Evolutionary conservation across 2,113 vertebrate genomes (phyloP), one percentile per base, ranked within the genome.

Genomic region (Paramisgurnus dabryanus): DNA sequence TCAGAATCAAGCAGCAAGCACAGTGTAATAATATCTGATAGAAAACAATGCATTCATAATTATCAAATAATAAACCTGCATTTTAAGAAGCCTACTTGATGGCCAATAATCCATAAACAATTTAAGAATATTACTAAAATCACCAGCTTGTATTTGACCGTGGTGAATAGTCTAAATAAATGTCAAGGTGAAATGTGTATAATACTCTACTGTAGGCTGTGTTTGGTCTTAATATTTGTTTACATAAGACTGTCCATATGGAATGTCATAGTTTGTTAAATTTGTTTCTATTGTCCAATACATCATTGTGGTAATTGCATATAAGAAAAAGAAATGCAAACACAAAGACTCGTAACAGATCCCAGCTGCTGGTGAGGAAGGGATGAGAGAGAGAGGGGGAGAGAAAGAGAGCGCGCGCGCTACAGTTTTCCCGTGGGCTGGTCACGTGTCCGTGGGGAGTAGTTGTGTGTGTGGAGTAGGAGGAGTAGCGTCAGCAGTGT

Each of bases 381-480:
- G 55, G 70, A 83, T 60, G 65, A 81, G 73, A 76, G 71, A 34
- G 27, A 3, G 27, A 34, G 27, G 3, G 27, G 3, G 27, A 1
- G 27, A 34, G 27, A 27, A 27, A 34, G 27, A 34, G 27, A 34
- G 1, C 27, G 27, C 27, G 27, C 27, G 27, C 27, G 27, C 27
- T 34, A 34, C 27, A 34, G 75, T 68, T 70, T 79, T 81, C 85
- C 85, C 80, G 74, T 80, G 79, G 79, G 83, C 77, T 81, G 67
- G 79, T 88, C 87, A 88, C 87, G 86, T 88, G 87, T 66, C 83
- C 87, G 80, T 66, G 41, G 81, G 84, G 82, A 86, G 87, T 74
- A 60, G 60, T 82, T 76, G 80, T 76, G 83, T 83, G 22, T 34
- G 27, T 63, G 63, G 67, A 55, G 61, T 61, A 50, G 74, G 75